phyloP scores from a whole-genome alignment of 2,888 invertebrate species.

The Xestia rhomboidea region DNA sequence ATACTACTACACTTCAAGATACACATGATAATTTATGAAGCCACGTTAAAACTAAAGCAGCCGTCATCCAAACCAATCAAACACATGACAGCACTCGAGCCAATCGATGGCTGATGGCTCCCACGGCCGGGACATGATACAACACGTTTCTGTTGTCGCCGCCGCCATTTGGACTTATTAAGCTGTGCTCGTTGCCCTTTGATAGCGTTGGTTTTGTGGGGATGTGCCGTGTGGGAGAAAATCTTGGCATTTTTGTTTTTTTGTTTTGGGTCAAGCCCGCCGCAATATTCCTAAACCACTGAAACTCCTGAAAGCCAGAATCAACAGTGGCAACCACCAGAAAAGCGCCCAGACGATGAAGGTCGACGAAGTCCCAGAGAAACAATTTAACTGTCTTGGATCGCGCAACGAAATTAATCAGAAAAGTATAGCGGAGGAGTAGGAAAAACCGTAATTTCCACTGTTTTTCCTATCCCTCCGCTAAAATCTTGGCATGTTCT shows the following conservation, averaged over 20 bases:
- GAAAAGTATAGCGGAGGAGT: too few relatives aligned
- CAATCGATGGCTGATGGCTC: conserved; percentile 86
- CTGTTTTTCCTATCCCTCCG: too few relatives aligned
- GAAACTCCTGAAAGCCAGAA: too few relatives aligned
- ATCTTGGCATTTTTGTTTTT: too few relatives aligned
- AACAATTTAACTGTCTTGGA: too few relatives aligned
- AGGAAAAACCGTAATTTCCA: too few relatives aligned
- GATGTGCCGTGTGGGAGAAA: conserved; percentile 68
- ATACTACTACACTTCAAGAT: not conserved
- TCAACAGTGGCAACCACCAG: too few relatives aligned
- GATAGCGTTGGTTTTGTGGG: conserved; percentile 67
- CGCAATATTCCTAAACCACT: too few relatives aligned
- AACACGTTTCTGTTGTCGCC: conserved; percentile 82
- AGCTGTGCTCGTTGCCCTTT: conserved; percentile 80
- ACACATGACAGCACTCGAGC: conserved; percentile 83
- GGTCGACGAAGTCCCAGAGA: too few relatives aligned
- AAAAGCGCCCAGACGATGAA: too few relatives aligned
- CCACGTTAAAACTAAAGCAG: conserved; percentile 40
- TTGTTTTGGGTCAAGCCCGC: too few relatives aligned
- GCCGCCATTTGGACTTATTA: conserved; percentile 88
- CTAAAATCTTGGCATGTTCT: not conserved
- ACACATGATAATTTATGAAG: conserved; percentile 4
- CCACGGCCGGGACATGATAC: conserved; percentile 78
- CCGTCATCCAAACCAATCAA: conserved; percentile 56
- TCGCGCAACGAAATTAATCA: too few relatives aligned